Evolutionary conservation across 1,140 invertebrate genomes (phyloP), one percentile per base, ranked within the genome.

Genomic region (Drosophila mojavensis): DNA sequence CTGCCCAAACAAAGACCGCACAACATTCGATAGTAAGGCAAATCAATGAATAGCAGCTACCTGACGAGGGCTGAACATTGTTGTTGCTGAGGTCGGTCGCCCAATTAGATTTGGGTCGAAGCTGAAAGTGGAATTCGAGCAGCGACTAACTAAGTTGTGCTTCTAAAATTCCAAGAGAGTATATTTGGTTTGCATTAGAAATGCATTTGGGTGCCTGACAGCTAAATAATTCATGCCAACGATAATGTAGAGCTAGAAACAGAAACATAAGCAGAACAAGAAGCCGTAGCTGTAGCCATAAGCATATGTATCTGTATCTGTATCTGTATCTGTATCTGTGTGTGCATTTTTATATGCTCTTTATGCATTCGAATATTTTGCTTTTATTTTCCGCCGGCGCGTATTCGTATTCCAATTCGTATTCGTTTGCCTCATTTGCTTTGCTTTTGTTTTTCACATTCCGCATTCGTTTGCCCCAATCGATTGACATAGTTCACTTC

Each of bases 401-500:
- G 7, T 43, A 5, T 60, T 9, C 33, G 9, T 68, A 24, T 24
- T 24, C 20, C 20, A 24, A 24, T 24, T 24, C 20, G 7, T 43
- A 5, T 60, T 9, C 33, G 9, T 68, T 39, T 5, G 30, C 45
- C 51, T 10, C 15, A 6, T 13, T 48, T 13, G 15, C 15, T 5
- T 56, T 20, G 10, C n/a, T 50, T 17, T 41, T 39, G 33, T 63
- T 56, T 54, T 67, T 58, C 54, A 69, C 66, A 75, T 66, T 65
- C 62, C 47, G 63, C 67, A 75, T 78, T 84, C 77, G 63, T 69
- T 81, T 82, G 83, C 76, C 74, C 70, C 79, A 75, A 88, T 88
- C 83, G 84, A 89, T 89, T 88, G 83, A 88, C 83, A 88, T 83
- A 86, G 83, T 88, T 88, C 71, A 71, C 74, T 88, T 82, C 83